Base-by-base conservation (phyloP, 2,113 vertebrate genomes). In the Podiceps cristatus region DNA sequence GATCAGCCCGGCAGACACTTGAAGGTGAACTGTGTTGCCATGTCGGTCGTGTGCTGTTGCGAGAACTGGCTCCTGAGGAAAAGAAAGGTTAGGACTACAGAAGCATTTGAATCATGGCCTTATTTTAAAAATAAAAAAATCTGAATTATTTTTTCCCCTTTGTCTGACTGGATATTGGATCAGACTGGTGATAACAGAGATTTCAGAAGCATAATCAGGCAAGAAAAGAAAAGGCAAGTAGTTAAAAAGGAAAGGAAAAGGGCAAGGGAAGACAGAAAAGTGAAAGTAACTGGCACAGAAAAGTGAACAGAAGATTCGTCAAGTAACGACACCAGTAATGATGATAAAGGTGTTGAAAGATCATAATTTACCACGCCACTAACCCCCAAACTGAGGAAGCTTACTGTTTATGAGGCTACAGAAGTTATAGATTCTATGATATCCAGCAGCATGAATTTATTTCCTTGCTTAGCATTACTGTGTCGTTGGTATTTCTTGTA, bases 401-500 rank as follows among this genome's bases (percentile, higher is more conserved):
- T 82, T 7, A 20, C 37, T 23, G 42, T 1, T 37, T 9, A 6
- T 1, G 3, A 79, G 62, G 58, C 62, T 64, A 10, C 9, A 10
- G 9, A 79, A 60, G 29, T 66, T 47, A 8, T 0, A 73, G 28
- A 49, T 17, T 1, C 37, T 7, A n/a, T 2, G 10, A 20, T 33
- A 35, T 2, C 23, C 60, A 50, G 35, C 35, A 23, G 2, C 13
- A 3, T 0, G 6, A 40, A 45, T 16, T 9, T 0, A 20, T 31
- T 12, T 33, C 90, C 67, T 66, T 58, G 31, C n/a, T 19, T 11
- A 9, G 15, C 14, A 4, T 7, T 4, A 8, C 47, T 4, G 18
- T 2, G 18, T 1, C 16, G 40, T 11, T 20, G 53, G 3, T 3
- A 10, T 59, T 68, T 11, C 7, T 12, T 22, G 19, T 4, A 11